phyloP scores from a whole-genome alignment of 92 coral and sea anemone species.

The Metridium senile region DNA sequence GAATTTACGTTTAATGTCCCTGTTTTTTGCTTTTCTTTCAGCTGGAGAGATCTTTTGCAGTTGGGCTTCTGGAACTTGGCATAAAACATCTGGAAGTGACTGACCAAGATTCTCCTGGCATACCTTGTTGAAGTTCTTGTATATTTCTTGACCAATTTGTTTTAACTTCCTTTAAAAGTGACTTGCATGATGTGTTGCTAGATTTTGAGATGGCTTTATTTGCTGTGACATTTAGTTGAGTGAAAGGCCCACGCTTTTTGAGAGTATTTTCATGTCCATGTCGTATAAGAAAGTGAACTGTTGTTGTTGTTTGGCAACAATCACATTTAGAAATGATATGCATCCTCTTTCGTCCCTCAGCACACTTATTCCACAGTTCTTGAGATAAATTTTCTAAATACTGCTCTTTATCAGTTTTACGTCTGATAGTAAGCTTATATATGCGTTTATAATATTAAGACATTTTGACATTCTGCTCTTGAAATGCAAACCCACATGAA shows the following conservation, averaged over 20 bases:
- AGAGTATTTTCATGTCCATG: slow-evolving; percentile 9
- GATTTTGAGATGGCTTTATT: neutral
- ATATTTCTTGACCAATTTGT: slow-evolving; percentile 18
- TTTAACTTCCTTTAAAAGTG: slow-evolving; percentile 1
- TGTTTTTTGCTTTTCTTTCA: slow-evolving; percentile 24
- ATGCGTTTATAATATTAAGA: too few species aligned
- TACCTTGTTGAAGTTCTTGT: slow-evolving; percentile 1
- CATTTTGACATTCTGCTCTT: too few species aligned
- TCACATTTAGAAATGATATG: slow-evolving; percentile 19
- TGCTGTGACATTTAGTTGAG: slow-evolving; percentile 13
- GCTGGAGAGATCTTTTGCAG: slow-evolving; percentile 15
- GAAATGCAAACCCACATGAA: too few species aligned
- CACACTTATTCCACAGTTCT: slow-evolving; percentile 18
- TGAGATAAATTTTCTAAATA: slow-evolving; percentile 19
- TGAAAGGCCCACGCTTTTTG: slow-evolving; percentile 16
- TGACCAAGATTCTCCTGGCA: slow-evolving; percentile 31
- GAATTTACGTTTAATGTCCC: slow-evolving; percentile 8
- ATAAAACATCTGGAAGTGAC: slow-evolving; percentile 20
- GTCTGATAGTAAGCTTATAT: too few species aligned
- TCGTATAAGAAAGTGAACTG: neutral
- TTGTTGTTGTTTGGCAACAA: slow-evolving; percentile 15
- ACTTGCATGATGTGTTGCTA: neutral
- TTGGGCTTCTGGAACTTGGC: slow-evolving; percentile 22
- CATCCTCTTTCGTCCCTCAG: slow-evolving; percentile 27
- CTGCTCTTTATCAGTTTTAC: slow-evolving; percentile 10